Conservation (phyloP, 2,888 invertebrate genomes). For the Tetropium fuscum region DNA sequence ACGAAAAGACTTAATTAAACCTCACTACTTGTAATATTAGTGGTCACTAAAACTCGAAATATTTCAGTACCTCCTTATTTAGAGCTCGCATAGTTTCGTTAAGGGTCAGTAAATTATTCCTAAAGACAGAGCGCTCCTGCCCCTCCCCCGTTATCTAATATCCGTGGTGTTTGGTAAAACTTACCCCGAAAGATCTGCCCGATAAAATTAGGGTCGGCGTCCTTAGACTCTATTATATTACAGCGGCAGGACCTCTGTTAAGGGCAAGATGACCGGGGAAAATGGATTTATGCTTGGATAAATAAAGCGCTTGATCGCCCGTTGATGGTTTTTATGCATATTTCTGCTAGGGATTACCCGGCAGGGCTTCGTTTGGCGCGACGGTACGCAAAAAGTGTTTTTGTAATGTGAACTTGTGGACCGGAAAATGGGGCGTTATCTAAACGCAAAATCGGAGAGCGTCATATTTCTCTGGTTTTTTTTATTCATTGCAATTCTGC, state of each 20-base stretch:
- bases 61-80: too few species aligned
- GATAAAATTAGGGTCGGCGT: slow-evolving; percentile 32
- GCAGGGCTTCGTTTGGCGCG: neutral
- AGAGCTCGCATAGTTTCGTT: slow-evolving; percentile 40
- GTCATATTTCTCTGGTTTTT: too few species aligned
- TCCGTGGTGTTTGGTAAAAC: slow-evolving; percentile 13
- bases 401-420: neutral
- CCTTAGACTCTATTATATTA: slow-evolving; percentile 18
- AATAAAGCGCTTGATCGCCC: slow-evolving; percentile 24
- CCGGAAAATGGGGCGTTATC: slow-evolving; percentile 5
- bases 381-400: neutral
- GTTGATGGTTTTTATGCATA: slow-evolving; percentile 18
- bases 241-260: slow-evolving; percentile 19
- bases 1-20: too few species aligned
- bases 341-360: slow-evolving; percentile 8
- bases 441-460: neutral
- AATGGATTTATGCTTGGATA: slow-evolving; percentile 29
- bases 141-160: slow-evolving; percentile 9
- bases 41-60: too few species aligned
- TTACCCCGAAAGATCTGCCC: neutral
- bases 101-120: slow-evolving; percentile 37
- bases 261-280: slow-evolving; percentile 23
- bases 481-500: too few species aligned
- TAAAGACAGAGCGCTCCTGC: slow-evolving; percentile 38
- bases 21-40: too few species aligned